phyloP scores from a whole-genome alignment of 2,888 invertebrate species.

The Aleiodes testaceus region DNA sequence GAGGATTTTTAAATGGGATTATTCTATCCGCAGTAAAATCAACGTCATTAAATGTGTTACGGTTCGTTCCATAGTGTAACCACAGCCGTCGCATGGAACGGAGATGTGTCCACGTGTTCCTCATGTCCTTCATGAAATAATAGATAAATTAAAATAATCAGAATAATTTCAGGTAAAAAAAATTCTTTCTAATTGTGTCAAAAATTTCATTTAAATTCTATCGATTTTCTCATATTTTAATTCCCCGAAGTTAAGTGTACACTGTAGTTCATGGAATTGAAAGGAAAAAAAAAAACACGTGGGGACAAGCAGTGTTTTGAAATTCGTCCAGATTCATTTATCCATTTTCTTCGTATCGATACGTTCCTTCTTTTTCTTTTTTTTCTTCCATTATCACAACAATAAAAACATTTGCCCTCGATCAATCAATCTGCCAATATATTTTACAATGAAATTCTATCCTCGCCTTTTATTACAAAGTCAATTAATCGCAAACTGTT shows the following conservation, averaged over 20 bases:
- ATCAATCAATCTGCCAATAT: too few relatives aligned
- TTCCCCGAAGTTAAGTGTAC: constrained; percentile 9
- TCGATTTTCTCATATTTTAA: constrained; percentile 15
- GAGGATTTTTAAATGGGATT: constrained; percentile 20
- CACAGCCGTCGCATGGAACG: constrained; percentile 65
- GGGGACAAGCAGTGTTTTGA: constrained; percentile 1
- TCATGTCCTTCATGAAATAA: constrained; percentile 15
- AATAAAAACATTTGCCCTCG: too few relatives aligned
- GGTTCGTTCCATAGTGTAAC: constrained; percentile 63
- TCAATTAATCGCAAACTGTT: too few relatives aligned
- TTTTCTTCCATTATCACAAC: too few relatives aligned
- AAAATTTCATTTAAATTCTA: constrained; percentile 17
- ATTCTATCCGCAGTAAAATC: constrained; percentile 59
- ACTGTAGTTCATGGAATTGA: constrained; percentile 6
- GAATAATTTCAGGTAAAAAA: too few relatives aligned
- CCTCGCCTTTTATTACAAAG: too few relatives aligned
- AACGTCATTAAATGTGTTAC: constrained; percentile 60
- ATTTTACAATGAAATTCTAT: too few relatives aligned
- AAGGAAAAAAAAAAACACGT: background rate
- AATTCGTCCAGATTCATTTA: background rate
- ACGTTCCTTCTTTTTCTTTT: too few relatives aligned
- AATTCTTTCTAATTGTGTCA: too few relatives aligned
- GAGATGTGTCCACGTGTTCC: constrained; percentile 15
- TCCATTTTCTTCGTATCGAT: constrained; percentile 1
- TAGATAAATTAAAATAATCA: constrained; percentile 2